Conservation (phyloP, 2,113 vertebrate genomes). For the Lophura nycthemera region DNA sequence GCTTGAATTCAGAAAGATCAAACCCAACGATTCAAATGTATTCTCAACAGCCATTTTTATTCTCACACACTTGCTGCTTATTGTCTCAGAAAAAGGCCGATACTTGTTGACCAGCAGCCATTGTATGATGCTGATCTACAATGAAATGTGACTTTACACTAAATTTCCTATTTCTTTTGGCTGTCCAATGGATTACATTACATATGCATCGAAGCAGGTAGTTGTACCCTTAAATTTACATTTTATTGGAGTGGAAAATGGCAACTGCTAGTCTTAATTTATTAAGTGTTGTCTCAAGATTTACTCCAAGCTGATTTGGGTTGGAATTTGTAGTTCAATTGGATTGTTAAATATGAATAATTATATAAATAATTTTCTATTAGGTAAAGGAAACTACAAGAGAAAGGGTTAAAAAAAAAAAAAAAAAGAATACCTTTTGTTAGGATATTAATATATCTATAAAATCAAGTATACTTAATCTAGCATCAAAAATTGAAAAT, state of each 20-base stretch:
- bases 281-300: background rate
- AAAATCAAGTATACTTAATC: background rate
- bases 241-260: conserved; percentile 33
- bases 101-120: background rate
- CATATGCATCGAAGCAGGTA: background rate
- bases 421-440: background rate
- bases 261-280: background rate
- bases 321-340: background rate
- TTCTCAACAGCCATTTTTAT: background rate
- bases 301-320: background rate
- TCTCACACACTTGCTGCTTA: background rate
- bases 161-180: background rate
- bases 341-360: background rate
- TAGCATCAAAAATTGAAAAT: background rate
- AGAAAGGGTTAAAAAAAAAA: background rate
- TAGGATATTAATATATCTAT: background rate
- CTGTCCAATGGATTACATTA: background rate
- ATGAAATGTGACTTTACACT: background rate
- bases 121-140: background rate
- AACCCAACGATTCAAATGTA: background rate
- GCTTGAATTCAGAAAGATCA: background rate
- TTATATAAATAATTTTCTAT: background rate
- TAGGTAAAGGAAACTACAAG: background rate
- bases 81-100: background rate
- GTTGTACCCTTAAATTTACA: background rate